Base-by-base conservation (phyloP, 2,113 vertebrate species). In the Dromas ardeola region DNA sequence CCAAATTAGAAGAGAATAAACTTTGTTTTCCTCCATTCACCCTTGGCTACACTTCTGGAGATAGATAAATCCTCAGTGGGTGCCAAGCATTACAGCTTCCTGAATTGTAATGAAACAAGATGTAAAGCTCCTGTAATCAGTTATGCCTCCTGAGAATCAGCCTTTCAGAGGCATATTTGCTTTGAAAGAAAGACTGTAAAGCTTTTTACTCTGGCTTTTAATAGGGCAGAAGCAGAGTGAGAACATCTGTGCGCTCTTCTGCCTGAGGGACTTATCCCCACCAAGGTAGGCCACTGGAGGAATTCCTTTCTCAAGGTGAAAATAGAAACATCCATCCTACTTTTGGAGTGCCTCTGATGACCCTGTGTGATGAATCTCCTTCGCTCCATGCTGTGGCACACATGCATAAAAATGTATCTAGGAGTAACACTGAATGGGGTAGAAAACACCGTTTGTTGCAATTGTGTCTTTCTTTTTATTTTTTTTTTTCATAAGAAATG, bases 101-200 rank as follows among this genome's bases (percentile, higher is more conserved):
- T 67, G 76, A 73, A 73, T 58, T 45, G 65, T 23, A 81, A 47
- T 11, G 59, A 72, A 85, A 55, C 11, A 19, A 78, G 50, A 79
- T 8, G 49, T 30, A 65, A 81, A 59, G 38, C 55, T 74, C 55
- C 66, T 55, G 61, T 50, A 47, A 29, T 40, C 61, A 53, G 32
- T 27, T 50, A 9, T 22, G 36, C 9, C 55, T 74, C 66, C 12
- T 11, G 42, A 83, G 61, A 69, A 61, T 45, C n/a, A 20, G 65
- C 15, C 42, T 73, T 63, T n/a, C 1, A 0, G 49, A 49, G 36
- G 5, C 1, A 0, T 42, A 11, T 81, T 78, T 81, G 45, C 63
- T 85, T 71, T 53, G 61, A 69, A 53, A 27, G 49, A 29, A 38
- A 52, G 43, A 22, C 45, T 25, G 13, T 29, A 27, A 78, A 88